Percentiles rank a stretch among this genome's conserved stretches.
Conservation (phyloP, 2,888 invertebrate genomes). For the Acanthosoma haemorrhoidale region DNA sequence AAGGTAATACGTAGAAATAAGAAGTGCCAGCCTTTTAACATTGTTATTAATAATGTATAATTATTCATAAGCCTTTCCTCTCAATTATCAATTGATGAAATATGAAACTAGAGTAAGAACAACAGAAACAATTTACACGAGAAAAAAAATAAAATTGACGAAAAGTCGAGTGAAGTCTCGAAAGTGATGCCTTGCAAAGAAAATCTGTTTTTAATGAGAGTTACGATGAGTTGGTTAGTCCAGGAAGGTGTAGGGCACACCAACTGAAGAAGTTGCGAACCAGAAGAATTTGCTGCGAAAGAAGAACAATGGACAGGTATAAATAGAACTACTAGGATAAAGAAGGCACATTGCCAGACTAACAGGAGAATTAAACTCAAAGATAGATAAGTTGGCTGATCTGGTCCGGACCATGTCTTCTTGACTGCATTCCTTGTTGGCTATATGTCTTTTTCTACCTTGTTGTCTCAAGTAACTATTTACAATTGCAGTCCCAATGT, state of each 20-base stretch:
- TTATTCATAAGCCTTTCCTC: too few species aligned
- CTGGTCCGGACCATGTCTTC: neutral
- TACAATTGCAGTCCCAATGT: too few species aligned
- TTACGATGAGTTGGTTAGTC: neutral
- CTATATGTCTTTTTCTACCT: neutral
- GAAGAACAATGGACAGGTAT: neutral
- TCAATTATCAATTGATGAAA: too few species aligned
- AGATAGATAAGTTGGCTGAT: neutral
- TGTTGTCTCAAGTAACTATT: too few species aligned
- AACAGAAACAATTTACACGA: neutral
- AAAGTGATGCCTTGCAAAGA: conserved; percentile 1
- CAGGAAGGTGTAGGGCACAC: neutral
- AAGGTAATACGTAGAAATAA: too few species aligned
- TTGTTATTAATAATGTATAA: too few species aligned
- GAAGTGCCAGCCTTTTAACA: too few species aligned
- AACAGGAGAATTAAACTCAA: too few species aligned
- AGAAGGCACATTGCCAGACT: too few species aligned
- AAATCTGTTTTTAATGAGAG: conserved; percentile 1
- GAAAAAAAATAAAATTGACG: neutral
- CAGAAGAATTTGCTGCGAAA: too few species aligned
- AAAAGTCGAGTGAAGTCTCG: too few species aligned
- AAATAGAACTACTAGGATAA: neutral
- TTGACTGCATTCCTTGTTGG: neutral
- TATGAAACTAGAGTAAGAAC: neutral
- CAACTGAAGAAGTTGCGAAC: too few species aligned